These are phyloP conservation scores for Rhimphoctona megacephalus DNA, from an alignment of 2,888 invertebrate genomes.

Conservation along the genomic window DNA sequence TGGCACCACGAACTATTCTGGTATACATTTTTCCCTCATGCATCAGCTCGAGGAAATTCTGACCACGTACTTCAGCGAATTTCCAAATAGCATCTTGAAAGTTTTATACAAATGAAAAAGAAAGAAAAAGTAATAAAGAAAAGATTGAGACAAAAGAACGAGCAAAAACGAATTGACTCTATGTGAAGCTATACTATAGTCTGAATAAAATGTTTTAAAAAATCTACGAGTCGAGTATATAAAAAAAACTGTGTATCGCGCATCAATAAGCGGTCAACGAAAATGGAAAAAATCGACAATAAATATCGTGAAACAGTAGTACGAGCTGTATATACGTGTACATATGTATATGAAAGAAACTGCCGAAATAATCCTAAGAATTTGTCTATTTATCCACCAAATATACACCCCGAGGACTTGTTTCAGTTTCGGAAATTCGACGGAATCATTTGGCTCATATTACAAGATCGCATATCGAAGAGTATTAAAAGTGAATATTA, in stretches of 20 bases:
- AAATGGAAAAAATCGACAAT: constrained; percentile 32
- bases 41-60: constrained; percentile 65
- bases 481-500: too few relatives aligned
- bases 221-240: background rate
- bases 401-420: background rate
- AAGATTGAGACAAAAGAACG: constrained; percentile 14
- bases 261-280: too few relatives aligned
- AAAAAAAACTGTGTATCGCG: constrained; percentile 36
- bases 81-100: constrained; percentile 49
- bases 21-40: constrained; percentile 37
- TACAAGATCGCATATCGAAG: too few relatives aligned
- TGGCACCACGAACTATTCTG: constrained; percentile 44
- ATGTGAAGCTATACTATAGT: constrained; percentile 47
- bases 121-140: constrained; percentile 1
- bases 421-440: background rate
- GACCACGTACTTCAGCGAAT: constrained; percentile 71
- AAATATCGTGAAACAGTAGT: constrained; percentile 54
- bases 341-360: background rate
- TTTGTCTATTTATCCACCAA: background rate
- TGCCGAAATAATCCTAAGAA: background rate
- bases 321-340: background rate
- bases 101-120: constrained; percentile 1
- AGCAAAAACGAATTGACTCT: too few relatives aligned
- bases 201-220: constrained; percentile 45
- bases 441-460: background rate